phyloP scores from a whole-genome alignment of 1,140 invertebrate genomes.

The Zaprionus ornatus region DNA sequence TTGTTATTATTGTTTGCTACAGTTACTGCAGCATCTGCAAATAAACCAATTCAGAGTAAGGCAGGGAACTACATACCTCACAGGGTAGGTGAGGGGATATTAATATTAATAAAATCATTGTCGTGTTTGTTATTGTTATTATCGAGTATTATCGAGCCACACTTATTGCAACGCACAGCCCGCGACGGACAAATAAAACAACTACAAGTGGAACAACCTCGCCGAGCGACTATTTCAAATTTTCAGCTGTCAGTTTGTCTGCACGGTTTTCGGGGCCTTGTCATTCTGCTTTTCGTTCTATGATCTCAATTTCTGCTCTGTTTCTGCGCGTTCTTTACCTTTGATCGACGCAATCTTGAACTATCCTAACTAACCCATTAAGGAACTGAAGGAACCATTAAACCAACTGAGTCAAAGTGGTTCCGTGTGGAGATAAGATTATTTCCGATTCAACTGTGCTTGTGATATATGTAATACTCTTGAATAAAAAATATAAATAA shows the following conservation, averaged over 20 bases:
- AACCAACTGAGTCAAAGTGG: neutral
- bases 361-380: neutral
- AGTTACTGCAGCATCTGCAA: conserved; percentile 17
- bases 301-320: neutral
- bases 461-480: conserved; percentile 25
- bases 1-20: conserved; percentile 50
- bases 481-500: neutral
- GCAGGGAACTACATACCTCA: too few relatives aligned
- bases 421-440: conserved; percentile 32
- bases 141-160: conserved; percentile 62
- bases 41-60: too few relatives aligned
- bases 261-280: conserved; percentile 40
- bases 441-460: neutral
- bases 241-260: conserved; percentile 58
- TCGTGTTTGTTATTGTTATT: too few relatives aligned
- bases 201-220: neutral
- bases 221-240: conserved; percentile 28
- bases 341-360: neutral
- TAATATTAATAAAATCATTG: too few relatives aligned
- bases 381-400: too few relatives aligned
- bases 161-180: conserved; percentile 39
- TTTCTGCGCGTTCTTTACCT: neutral
- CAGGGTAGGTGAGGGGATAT: too few relatives aligned
- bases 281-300: too few relatives aligned
- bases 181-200: neutral